phyloP scores from a whole-genome alignment of 2,113 vertebrate species.

The Lepidothrix coronata region DNA sequence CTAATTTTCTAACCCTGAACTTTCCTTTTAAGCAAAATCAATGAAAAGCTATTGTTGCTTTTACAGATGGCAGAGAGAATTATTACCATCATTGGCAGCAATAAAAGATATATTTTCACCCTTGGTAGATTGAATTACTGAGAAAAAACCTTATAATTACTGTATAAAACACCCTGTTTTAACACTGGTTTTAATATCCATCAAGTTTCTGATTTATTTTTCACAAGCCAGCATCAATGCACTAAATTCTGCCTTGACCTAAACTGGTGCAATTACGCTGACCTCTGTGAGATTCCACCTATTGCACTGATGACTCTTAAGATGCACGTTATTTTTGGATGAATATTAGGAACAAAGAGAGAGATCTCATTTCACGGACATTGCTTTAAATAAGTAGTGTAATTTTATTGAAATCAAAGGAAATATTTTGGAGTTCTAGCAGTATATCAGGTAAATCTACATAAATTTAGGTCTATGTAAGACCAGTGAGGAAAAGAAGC shows the following conservation, averaged over 20 bases:
- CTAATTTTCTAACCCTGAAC: constrained; percentile 47
- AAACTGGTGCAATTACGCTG: background rate
- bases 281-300: background rate
- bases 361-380: background rate
- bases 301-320: background rate
- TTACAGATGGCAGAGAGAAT: constrained; percentile 52
- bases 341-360: background rate
- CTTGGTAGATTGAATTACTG: constrained; percentile 36
- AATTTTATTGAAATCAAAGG: background rate
- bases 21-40: constrained; percentile 65
- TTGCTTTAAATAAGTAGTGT: background rate
- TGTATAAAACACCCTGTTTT: constrained; percentile 41
- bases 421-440: background rate
- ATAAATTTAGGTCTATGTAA: background rate
- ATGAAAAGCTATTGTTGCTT: constrained; percentile 62
- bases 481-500: background rate
- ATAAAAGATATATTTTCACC: constrained; percentile 58
- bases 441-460: background rate
- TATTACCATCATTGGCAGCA: constrained; percentile 41
- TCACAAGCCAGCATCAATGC: background rate
- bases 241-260: background rate
- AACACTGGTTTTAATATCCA: constrained; percentile 39
- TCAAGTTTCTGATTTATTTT: constrained; percentile 44
- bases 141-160: constrained; percentile 60
- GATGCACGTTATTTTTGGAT: background rate